These are phyloP conservation scores for Amphiura filiformis DNA, from an alignment of 35 echinoderm and acorn worm genomes.

Conservation along the genomic window DNA sequence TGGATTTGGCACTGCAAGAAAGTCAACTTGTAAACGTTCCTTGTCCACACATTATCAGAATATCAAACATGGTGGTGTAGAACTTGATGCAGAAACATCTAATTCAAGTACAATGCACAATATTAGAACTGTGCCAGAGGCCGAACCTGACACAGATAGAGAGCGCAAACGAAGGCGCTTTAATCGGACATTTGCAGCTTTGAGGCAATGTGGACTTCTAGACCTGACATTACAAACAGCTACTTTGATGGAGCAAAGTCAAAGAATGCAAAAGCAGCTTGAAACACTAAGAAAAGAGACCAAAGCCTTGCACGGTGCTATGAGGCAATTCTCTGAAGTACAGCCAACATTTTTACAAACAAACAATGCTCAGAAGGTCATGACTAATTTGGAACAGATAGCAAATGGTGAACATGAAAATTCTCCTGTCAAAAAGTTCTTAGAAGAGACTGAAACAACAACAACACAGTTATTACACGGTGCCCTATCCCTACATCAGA, in stretches of 20 bases:
- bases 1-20: not conserved
- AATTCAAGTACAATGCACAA: not conserved
- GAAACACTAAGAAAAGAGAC: slow-evolving; percentile 49
- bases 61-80: not conserved
- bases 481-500: not conserved
- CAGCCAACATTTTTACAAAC: slow-evolving; percentile 20
- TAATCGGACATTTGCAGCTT: slow-evolving; percentile 64
- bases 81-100: not conserved
- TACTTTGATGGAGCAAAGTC: slow-evolving; percentile 77
- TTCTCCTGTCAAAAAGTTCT: not conserved
- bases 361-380: not conserved
- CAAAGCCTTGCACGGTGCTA: slow-evolving; percentile 25
- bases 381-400: not conserved
- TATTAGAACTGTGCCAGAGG: not conserved
- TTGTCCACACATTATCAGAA: not conserved
- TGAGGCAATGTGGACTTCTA: slow-evolving; percentile 75
- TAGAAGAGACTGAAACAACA: not conserved
- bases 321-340: slow-evolving; percentile 14
- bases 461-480: not conserved
- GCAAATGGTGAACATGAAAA: not conserved
- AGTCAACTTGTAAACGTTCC: not conserved
- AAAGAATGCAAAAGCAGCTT: slow-evolving; percentile 62
- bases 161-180: slow-evolving; percentile 67
- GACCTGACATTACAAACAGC: slow-evolving; percentile 93
- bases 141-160: not conserved